Base-by-base conservation (phyloP, 2,888 invertebrate species). In the Chromoteleia sp. region DNA sequence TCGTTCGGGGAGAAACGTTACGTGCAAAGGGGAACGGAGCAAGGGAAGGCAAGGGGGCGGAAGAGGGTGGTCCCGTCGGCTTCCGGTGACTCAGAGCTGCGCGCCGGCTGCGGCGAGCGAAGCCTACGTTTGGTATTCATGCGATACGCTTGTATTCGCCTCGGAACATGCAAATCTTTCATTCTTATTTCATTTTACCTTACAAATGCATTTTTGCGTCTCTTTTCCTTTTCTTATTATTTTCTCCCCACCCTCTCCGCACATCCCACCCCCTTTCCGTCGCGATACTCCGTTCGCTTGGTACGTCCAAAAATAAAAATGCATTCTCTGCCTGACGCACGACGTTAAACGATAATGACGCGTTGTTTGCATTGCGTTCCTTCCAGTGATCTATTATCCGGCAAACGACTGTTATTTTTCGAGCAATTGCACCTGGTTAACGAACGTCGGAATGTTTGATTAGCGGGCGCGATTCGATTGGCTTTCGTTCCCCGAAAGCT, bases 1-100 rank as follows among this genome's bases (percentile, higher is more conserved):
- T 58, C 65, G 39, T 75, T 39, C 56, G 21, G 75, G 65, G 58
- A 58, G 36, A 50, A 58, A 65, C 56, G 65, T 50, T 50, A 63
- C 36, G 63, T 19, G 45, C 29, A 39, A 19, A 41, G 74, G 54
- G 84, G 56, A 61, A 3, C 14, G 8, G 21, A 29, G n/a, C n/a
- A n/a, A n/a, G n/a, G n/a, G n/a, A n/a, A n/a, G 81, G 14, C 6
- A 83, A 81, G 74, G 73, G 79, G 83, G 84, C 85, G 85, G 84
- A 84, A 82, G 56, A 75, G 88, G 88, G 88, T 88, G 88, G 86
- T 86, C 87, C 85, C 84, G 81, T 76, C 78, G 83, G 88, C 89
- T 89, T 90, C 91, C 91, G 91, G 90, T 91, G 91, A 91, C 87
- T 91, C 91, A 89, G 86, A 88, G 86, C 56, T n/a, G n/a, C 84